Conservation (phyloP, 2,888 invertebrate genomes). For the Bibio marci region DNA sequence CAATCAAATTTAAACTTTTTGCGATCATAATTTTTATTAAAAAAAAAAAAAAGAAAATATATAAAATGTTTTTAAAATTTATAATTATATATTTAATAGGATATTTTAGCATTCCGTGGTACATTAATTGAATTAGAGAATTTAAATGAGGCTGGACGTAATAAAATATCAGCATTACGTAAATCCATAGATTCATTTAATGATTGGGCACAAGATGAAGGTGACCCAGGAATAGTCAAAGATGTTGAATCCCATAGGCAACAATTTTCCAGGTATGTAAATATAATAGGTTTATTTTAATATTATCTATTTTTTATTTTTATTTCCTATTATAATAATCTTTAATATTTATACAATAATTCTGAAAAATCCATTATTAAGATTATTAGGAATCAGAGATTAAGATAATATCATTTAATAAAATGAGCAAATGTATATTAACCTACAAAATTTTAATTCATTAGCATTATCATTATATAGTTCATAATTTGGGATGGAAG, state of each 20-base stretch:
- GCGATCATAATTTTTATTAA: slow-evolving; percentile 2
- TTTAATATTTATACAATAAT: too few species aligned
- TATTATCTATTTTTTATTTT: neutral
- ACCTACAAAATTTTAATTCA: too few species aligned
- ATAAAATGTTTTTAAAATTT: slow-evolving; percentile 3
- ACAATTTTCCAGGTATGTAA: slow-evolving; percentile 43
- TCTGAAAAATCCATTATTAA: too few species aligned
- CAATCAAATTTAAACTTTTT: too few species aligned
- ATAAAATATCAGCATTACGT: slow-evolving; percentile 45
- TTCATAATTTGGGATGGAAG: too few species aligned
- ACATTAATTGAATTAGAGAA: slow-evolving; percentile 52
- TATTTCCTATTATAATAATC: neutral
- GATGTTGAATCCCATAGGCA: slow-evolving; percentile 53
- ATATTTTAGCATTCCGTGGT: slow-evolving; percentile 56
- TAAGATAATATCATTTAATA: too few species aligned
- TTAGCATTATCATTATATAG: too few species aligned
- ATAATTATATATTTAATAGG: slow-evolving; percentile 32
- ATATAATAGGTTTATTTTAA: neutral
- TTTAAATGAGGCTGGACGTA: slow-evolving; percentile 58
- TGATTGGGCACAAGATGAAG: slow-evolving; percentile 46
- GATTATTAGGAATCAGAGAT: too few species aligned
- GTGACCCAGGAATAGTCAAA: slow-evolving; percentile 39
- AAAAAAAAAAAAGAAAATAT: neutral
- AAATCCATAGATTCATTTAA: slow-evolving; percentile 54
- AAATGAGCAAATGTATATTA: too few species aligned